A percentile compares a stretch with the other conserved stretches of the same genome.
Conservation (phyloP, 2,797 vertebrate species). For the Diceros bicornis region DNA sequence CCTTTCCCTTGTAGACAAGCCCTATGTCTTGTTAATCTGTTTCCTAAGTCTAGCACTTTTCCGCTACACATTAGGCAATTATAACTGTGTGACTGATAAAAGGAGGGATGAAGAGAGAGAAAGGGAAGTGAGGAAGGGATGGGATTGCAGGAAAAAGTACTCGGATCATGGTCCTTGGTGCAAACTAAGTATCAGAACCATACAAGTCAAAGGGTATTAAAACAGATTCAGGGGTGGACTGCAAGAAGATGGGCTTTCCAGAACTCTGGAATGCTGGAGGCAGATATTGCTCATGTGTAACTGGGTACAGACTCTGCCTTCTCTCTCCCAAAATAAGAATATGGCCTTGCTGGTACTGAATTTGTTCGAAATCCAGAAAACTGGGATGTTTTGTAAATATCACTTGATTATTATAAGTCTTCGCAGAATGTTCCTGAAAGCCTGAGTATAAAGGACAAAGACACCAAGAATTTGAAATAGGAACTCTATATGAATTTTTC, state of each 20-base stretch:
- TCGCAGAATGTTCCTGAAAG: constrained; percentile 42
- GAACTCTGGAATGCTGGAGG: constrained; percentile 8
- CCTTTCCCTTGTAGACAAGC: neutral
- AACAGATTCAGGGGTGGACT: neutral
- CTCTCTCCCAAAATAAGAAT: neutral
- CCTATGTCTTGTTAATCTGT: neutral
- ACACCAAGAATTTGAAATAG: neutral
- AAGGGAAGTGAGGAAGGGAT: neutral
- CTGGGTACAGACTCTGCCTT: neutral
- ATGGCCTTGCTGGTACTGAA: neutral
- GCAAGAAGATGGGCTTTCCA: neutral
- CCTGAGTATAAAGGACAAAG: neutral
- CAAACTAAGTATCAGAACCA: neutral
- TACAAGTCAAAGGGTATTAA: neutral
- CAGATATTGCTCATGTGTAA: neutral
- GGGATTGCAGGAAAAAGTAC: neutral
- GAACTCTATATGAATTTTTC: neutral
- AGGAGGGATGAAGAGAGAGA: neutral
- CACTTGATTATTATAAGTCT: constrained; percentile 10
- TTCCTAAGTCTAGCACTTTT: constrained; percentile 5
- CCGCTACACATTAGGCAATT: neutral
- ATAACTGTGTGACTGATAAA: neutral
- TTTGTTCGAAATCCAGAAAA: neutral
- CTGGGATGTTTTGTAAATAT: neutral
- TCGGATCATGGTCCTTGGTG: neutral